These are phyloP conservation scores for Eulithis prunata DNA, from an alignment of 2,888 invertebrate species.

Conservation along the genomic window DNA sequence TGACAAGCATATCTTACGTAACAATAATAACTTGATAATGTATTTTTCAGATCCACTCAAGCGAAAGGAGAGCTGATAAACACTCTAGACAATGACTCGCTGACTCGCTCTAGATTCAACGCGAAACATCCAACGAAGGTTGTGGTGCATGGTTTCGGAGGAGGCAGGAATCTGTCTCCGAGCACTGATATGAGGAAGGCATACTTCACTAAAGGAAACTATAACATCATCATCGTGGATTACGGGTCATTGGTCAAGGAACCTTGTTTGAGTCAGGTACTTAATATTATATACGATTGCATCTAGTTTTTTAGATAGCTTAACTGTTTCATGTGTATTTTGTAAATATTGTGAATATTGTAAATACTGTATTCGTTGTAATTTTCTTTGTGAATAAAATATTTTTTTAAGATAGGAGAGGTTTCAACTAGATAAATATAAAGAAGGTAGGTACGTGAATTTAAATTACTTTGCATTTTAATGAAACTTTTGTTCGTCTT, in stretches of 20 bases:
- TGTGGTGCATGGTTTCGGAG: constrained; percentile 96
- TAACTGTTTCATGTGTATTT: no score
- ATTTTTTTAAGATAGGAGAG: no score
- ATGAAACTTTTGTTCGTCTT: no score
- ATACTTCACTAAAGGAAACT: constrained; percentile 91
- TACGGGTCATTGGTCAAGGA: constrained; percentile 91
- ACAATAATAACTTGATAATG: background rate
- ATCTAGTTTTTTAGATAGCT: background rate
- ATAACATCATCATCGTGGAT: constrained; percentile 95
- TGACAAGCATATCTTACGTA: no score
- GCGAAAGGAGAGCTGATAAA: constrained; percentile 89
- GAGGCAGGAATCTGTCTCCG: constrained; percentile 91
- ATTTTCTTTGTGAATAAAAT: no score
- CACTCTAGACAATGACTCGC: constrained; percentile 87
- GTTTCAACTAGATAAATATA: no score
- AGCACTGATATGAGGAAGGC: constrained; percentile 94
- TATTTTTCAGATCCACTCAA: constrained; percentile 87
- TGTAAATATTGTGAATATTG: no score
- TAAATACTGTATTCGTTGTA: no score
- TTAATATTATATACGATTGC: no score
- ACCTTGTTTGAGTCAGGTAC: constrained; percentile 91
- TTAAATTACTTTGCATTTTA: no score
- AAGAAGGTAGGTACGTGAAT: no score
- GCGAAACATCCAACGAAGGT: constrained; percentile 92
- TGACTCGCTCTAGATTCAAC: constrained; percentile 91